Evolutionary conservation across 2,888 invertebrate genomes (phyloP).

Genomic region (Lysandra coridon): DNA sequence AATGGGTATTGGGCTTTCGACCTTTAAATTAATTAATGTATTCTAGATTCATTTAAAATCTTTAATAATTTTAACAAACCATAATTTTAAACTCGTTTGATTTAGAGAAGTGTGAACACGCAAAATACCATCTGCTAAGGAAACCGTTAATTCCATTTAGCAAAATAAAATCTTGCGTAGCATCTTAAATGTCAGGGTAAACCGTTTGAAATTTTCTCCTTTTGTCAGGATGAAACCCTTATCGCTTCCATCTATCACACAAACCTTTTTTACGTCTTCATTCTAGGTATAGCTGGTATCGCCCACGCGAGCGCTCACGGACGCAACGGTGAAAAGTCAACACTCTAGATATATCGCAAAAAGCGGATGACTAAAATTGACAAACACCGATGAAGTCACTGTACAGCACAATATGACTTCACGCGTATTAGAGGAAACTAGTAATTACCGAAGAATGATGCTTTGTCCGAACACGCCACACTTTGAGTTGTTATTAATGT

Average conservation of each 20-base stretch:
- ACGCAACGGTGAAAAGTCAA: conserved; percentile 34
- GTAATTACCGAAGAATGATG: neutral
- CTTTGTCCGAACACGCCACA: conserved; percentile 5
- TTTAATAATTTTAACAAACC: too few species aligned
- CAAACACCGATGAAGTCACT: conserved; percentile 35
- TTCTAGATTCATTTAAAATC: too few species aligned
- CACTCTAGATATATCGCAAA: conserved; percentile 35
- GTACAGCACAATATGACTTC: neutral
- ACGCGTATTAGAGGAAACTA: conserved; percentile 2
- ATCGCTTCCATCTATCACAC: neutral
- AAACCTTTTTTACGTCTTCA: neutral
- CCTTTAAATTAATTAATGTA: too few species aligned
- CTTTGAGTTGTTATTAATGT: neutral
- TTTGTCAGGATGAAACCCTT: neutral
- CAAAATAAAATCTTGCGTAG: too few species aligned
- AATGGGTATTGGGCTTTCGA: neutral
- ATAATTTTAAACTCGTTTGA: too few species aligned
- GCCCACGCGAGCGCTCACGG: conserved; percentile 20
- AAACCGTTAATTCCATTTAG: too few species aligned
- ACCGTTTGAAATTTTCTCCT: too few species aligned
- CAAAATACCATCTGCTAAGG: too few species aligned
- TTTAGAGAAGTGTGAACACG: too few species aligned
- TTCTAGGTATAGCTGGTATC: conserved; percentile 3
- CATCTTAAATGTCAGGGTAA: too few species aligned
- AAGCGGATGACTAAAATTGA: conserved; percentile 35